Evolutionary conservation across 2,888 invertebrate genomes (phyloP).

Genomic region (Hoplodrina ambigua): DNA sequence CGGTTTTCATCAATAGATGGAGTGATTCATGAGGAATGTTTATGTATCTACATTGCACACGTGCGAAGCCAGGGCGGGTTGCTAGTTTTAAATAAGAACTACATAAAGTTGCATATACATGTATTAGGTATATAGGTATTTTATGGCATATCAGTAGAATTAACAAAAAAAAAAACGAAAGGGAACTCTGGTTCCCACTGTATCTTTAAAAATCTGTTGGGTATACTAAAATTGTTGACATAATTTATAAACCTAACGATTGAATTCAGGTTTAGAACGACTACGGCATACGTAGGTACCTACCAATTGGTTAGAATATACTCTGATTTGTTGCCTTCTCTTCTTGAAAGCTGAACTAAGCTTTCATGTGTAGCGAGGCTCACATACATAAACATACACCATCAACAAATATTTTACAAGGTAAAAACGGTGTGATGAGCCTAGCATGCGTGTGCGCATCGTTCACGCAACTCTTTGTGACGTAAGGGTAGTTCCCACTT

Average conservation of each 20-base stretch:
- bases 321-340: not conserved
- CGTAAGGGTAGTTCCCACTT: conserved; percentile 59
- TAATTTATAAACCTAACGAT: conserved; percentile 39
- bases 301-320: conserved; percentile 1
- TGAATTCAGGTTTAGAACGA: conserved; percentile 10
- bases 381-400: not conserved
- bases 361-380: not conserved
- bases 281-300: not conserved
- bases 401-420: conserved; percentile 14
- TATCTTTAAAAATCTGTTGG: conserved; percentile 29
- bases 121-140: too few species aligned
- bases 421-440: conserved; percentile 13
- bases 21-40: too few species aligned
- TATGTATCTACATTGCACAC: too few species aligned
- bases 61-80: too few species aligned
- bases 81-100: too few species aligned
- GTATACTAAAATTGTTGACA: conserved; percentile 16
- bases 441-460: conserved; percentile 37
- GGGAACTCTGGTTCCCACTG: conserved; percentile 2
- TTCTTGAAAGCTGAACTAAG: not conserved
- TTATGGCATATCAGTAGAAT: not conserved
- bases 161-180: conserved; percentile 12
- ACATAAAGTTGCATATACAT: too few species aligned
- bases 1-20: too few species aligned
- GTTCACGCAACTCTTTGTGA: conserved; percentile 61